Evolutionary conservation across 2,797 vertebrate genomes (phyloP).

Genomic region (Chelonia mydas): DNA sequence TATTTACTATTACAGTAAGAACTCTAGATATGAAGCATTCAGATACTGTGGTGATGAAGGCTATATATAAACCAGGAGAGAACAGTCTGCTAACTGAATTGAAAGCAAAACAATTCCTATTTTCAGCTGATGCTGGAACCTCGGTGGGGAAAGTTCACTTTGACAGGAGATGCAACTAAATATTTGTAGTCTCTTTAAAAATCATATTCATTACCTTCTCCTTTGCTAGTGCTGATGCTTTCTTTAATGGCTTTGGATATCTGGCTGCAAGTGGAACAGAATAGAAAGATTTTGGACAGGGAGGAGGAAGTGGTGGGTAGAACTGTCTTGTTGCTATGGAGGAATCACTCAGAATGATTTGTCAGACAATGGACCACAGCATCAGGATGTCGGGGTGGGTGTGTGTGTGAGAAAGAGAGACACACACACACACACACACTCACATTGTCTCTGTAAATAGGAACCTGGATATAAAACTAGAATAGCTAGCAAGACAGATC

Average conservation of each 20-base stretch:
- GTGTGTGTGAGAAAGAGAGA: no score
- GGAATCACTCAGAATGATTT: neutral
- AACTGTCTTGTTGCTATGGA: neutral
- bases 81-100: neutral
- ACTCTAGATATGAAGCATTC: neutral
- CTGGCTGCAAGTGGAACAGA: neutral
- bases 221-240: neutral
- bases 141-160: neutral
- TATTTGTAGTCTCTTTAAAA: constrained; percentile 8
- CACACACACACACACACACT: neutral
- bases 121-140: neutral
- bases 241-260: neutral
- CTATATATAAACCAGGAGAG: fast-evolving
- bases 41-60: neutral
- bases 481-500: neutral
- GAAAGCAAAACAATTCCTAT: neutral
- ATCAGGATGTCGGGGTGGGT: neutral
- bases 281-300: neutral
- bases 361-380: neutral
- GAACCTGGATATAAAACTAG: neutral
- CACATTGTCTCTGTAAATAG: neutral
- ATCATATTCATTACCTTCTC: fast-evolving
- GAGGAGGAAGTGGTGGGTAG: neutral
- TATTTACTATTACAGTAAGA: neutral
- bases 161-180: neutral